Evolutionary conservation across 2,113 vertebrate genomes (phyloP), one percentile per base, ranked within the genome.

Genomic region (Clinocottus analis): DNA sequence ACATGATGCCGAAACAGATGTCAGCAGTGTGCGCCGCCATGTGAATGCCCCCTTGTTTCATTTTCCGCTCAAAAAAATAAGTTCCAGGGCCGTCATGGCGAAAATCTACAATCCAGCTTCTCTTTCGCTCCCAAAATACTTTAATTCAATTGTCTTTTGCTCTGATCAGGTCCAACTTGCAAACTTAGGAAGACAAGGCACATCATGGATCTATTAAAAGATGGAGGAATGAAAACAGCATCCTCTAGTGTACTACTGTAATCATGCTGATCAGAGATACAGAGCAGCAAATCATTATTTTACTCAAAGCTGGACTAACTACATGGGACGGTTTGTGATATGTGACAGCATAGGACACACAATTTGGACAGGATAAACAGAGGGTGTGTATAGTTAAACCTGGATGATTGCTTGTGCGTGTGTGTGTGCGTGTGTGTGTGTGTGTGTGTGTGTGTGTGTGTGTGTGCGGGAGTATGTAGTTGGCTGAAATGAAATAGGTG

Each of bases 1-100:
- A 75, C 70, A 67, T 64, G 83, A 77, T 61, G 64, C 65, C 64
- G 74, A 87, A 89, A 76, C 90, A 91, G 81, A 91, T 91, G 90
- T 91, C 75, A 72, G 47, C 60, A 62, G 75, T 72, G 31, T 79
- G 87, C 10, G 55, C 61, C 82, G 64, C 72, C 56, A 80, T 85
- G 73, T 85, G 75, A 90, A 86, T 84, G 47, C 49, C 51, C 62
- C 55, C 64, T 76, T 83, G 75, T 87, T 89, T 81, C 63, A 56
- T 79, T 83, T 89, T 69, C 47, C 66, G 77, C 85, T 80, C 66
- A 82, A 70, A 60, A 75, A 78, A 85, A 76, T 78, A 31, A 74
- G 61, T 53, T 70, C 51, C 9, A 19, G 60, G 27, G 39, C 41
- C 19, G 29, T 68, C 59, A 75, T 13, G 73, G 66, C 55, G 70